Base-by-base conservation (phyloP, 2,888 invertebrate species). In the Melanophora roralis region DNA sequence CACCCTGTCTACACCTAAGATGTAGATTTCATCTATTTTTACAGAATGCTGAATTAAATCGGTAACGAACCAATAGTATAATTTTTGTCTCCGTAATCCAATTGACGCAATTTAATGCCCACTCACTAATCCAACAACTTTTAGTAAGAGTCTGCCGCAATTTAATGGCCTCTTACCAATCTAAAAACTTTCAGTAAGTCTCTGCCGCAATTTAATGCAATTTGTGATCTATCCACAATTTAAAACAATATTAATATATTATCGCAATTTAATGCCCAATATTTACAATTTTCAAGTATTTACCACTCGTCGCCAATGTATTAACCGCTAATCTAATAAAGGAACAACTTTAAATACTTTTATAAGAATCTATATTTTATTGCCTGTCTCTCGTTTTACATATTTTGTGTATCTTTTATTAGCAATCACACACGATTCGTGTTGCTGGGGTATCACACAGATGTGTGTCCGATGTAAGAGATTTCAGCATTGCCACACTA, bases 121-220 rank as follows among this genome's bases (percentile, higher is more conserved):
- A 40, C 23, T 67, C 59, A 67, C 74, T 60, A 73, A 73, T 73
- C 73, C 64, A 73, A 65, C 1, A 73, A 65, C 57, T 73, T 67
- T 67, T 74, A 65, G 73, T 47, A 47, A 67, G 27, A 34, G 49
- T 67, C 67, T 53, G 51, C 32, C 34, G 74, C 67, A 71, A 71
- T n/a, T n/a, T n/a, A n/a, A n/a, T n/a, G n/a, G n/a, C 53, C 59
- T 34, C 23, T 67, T 51, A 67, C 74, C 51, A 73, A 73, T 73
- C 73, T 57, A 73, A 65, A 5, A 73, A 65, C 57, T 73, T 67
- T 67, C 67, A 65, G 73, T 47, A 47, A 67, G 27, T 21, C 40
- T 67, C 67, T 53, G 51, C 32, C 34, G 74, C 67, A 71, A 71
- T 67, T 74, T 67, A 74, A 67, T 74, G 67, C 65, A 74, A 65